phyloP scores from a whole-genome alignment of 2,888 invertebrate genomes.

The Cylindroiulus punctatus region DNA sequence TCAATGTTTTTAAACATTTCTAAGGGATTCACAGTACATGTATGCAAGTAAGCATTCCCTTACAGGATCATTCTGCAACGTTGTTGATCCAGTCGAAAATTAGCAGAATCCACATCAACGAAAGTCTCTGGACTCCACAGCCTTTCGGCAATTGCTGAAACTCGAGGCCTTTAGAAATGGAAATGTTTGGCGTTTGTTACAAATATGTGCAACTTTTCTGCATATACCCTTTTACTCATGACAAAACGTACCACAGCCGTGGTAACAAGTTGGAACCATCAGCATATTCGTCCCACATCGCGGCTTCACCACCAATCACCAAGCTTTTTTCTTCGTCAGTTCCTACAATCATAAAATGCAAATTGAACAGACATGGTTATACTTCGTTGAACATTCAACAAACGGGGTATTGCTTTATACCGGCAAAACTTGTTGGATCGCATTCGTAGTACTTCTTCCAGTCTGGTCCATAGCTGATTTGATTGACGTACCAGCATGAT shows the following conservation, averaged over 20 bases:
- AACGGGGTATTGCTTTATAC: conserved; percentile 18
- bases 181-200: conserved; percentile 39
- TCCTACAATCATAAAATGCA: conserved; percentile 54
- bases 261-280: conserved; percentile 71
- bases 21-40: background rate
- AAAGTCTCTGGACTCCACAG: conserved; percentile 60
- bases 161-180: conserved; percentile 60
- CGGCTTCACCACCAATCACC: conserved; percentile 80
- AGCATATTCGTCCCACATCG: conserved; percentile 80
- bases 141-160: conserved; percentile 61
- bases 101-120: conserved; percentile 59
- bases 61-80: conserved; percentile 61
- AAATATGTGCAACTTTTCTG: conserved; percentile 40
- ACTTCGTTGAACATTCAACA: background rate
- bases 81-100: conserved; percentile 61
- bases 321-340: conserved; percentile 61
- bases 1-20: background rate
- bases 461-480: conserved; percentile 74
- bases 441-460: conserved; percentile 75
- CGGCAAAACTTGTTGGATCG: conserved; percentile 63
- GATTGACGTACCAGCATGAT: conserved; percentile 88
- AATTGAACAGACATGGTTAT: background rate
- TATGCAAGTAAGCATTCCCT: background rate
- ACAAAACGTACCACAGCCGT: conserved; percentile 72
- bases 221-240: background rate